Evolutionary conservation across 2,888 invertebrate species (phyloP), one percentile per base, ranked within the genome.

Genomic region (Gerris lacustris): DNA sequence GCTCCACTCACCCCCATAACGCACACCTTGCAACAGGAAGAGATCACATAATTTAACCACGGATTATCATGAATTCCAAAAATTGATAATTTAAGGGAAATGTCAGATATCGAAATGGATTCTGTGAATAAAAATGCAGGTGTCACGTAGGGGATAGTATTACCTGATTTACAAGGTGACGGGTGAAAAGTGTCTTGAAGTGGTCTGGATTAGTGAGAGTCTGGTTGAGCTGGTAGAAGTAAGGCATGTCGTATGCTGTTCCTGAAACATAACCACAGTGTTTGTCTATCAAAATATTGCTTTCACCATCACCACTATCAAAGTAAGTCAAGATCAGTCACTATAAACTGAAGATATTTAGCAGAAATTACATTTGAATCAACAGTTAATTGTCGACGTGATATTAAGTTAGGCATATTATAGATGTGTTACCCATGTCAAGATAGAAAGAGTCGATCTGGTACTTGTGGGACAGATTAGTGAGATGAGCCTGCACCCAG

Each of bases 1-100:
- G 94, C 94, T 63, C 91, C 89, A 0, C 93, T 90, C 0, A 94
- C 90, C 0, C 94, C 93, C 73, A 94, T 88, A 1, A 91, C 85
- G 45, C 73, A 72, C 9, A 75, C 73, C 44, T 72, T 73, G 31
- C 72, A 31, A 31, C 31, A 31, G 31, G 31, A 31, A 31, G 31
- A 31, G 31, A 4, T 31, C 31, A 31, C 72, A 15, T 31, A 31
- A 31, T 31, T 31, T 31, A 31, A 4, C 31, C 4, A 31, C 31
- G 31, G 31, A 31, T 31, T 31, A 31, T 31, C 31, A 31, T 31
- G 4, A 31, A 31, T 31, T 31, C 31, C 31, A 31, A 31, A 31
- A 31, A 31, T 31, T 31, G 31, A 31, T 31, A 31, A 31, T 31
- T 31, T 31, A 31, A 31, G 31, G 31, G 31, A 31, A 31, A 31